Percentiles rank a stretch among this genome's conserved stretches.
These are phyloP conservation scores for Neodiprion virginianus DNA, from an alignment of 1,140 invertebrate genomes.

Conservation along the genomic window DNA sequence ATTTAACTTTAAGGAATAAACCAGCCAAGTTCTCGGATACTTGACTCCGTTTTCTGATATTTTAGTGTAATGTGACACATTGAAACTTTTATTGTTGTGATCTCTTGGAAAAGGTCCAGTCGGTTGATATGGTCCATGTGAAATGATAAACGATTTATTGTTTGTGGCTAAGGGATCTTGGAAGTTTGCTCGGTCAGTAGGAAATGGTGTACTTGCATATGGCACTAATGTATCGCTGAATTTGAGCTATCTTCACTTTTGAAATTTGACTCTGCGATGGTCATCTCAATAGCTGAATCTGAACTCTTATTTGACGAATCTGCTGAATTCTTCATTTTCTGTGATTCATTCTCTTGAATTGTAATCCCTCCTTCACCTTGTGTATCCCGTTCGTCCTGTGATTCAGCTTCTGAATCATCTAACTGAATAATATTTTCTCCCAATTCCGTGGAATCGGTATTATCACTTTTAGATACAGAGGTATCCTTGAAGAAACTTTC, in stretches of 20 bases:
- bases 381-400: neutral
- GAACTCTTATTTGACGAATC: neutral
- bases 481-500: slow-evolving; percentile 7
- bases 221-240: neutral
- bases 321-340: neutral
- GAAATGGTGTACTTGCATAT: neutral
- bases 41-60: slow-evolving; percentile 1
- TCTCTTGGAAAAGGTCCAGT: slow-evolving; percentile 7
- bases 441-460: neutral
- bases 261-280: neutral
- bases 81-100: neutral
- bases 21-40: neutral
- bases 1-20: neutral
- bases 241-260: slow-evolving; percentile 1
- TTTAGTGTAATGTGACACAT: slow-evolving; percentile 2
- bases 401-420: slow-evolving; percentile 3
- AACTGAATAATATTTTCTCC: slow-evolving; percentile 1
- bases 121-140: neutral
- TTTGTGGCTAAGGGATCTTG: neutral
- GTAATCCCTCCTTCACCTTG: neutral
- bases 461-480: neutral
- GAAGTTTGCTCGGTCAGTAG: neutral
- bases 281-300: slow-evolving; percentile 4
- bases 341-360: slow-evolving; percentile 7
- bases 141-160: neutral